These are phyloP conservation scores for Callyntrura guangdongensis DNA, from an alignment of 2,888 invertebrate species.

Conservation along the genomic window DNA sequence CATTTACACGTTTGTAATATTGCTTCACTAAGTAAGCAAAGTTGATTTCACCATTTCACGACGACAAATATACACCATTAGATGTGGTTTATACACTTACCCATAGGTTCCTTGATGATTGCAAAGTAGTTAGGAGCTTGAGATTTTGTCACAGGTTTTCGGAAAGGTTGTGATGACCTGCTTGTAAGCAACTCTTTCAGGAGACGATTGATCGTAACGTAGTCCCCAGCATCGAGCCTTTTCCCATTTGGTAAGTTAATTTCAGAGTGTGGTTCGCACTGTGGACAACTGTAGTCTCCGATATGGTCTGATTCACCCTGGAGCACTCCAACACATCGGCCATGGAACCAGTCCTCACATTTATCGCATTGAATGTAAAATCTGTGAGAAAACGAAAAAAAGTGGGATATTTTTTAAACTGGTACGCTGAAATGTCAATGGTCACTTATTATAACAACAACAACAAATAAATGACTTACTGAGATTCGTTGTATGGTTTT, in stretches of 20 bases:
- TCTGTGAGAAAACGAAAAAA: constrained; percentile 88
- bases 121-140: constrained; percentile 99
- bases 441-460: too few species aligned
- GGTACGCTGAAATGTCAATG: background rate
- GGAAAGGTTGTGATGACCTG: constrained; percentile 99
- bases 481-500: constrained; percentile 98
- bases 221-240: constrained; percentile 92
- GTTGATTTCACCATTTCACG: too few species aligned
- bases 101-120: constrained; percentile 98
- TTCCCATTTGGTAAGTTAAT: constrained; percentile 97
- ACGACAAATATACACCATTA: too few species aligned
- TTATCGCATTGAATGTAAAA: constrained; percentile 99
- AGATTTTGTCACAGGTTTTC: constrained; percentile 98
- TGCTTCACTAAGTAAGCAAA: too few species aligned
- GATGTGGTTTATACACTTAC: constrained; percentile 87
- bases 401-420: background rate
- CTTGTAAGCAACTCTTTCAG: constrained; percentile 96
- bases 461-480: too few species aligned
- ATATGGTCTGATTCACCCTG: constrained; percentile 98
- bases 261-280: constrained; percentile 95
- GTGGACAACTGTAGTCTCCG: constrained; percentile 98
- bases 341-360: constrained; percentile 99
- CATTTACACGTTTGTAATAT: too few species aligned
- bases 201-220: constrained; percentile 93
- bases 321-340: constrained; percentile 96